Evolutionary conservation across 2,797 vertebrate species (phyloP).

Genomic region (Rhincodon typus): DNA sequence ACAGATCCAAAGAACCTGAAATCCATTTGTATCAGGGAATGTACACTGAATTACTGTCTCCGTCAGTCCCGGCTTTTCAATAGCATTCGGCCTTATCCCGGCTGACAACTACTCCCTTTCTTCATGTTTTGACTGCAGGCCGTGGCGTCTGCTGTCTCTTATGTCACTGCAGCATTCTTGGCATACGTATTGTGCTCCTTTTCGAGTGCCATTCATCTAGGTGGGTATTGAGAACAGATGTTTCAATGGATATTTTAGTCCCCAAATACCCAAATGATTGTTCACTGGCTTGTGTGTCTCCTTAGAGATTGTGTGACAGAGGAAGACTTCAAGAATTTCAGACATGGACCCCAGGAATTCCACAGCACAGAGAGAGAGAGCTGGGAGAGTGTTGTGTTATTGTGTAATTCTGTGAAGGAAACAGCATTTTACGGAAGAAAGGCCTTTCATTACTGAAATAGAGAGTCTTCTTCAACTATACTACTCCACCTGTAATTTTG

Average conservation of each 20-base stretch:
- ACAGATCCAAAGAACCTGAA: not conserved
- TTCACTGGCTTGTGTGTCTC: not conserved
- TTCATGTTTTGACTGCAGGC: constrained; percentile 11
- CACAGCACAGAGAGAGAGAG: not conserved
- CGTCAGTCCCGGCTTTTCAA: not conserved
- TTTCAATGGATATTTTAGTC: constrained; percentile 7
- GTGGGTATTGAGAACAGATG: constrained; percentile 8
- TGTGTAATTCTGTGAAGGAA: not conserved
- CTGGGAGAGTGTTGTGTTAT: not conserved
- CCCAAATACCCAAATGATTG: not conserved
- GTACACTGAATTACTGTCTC: not conserved
- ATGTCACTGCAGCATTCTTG: not conserved
- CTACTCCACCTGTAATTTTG: not conserved
- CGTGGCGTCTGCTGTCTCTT: not conserved
- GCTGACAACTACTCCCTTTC: constrained; percentile 5
- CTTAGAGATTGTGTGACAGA: not conserved
- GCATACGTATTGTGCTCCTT: not conserved
- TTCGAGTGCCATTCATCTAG: constrained; percentile 22
- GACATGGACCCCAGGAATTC: not conserved
- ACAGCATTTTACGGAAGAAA: not conserved
- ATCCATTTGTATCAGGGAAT: not conserved
- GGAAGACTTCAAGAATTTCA: not conserved
- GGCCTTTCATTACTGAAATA: not conserved
- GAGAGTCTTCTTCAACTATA: not conserved
- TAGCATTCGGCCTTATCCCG: not conserved